phyloP scores from a whole-genome alignment of 1,140 invertebrate species.

The Aphidius ervi region DNA sequence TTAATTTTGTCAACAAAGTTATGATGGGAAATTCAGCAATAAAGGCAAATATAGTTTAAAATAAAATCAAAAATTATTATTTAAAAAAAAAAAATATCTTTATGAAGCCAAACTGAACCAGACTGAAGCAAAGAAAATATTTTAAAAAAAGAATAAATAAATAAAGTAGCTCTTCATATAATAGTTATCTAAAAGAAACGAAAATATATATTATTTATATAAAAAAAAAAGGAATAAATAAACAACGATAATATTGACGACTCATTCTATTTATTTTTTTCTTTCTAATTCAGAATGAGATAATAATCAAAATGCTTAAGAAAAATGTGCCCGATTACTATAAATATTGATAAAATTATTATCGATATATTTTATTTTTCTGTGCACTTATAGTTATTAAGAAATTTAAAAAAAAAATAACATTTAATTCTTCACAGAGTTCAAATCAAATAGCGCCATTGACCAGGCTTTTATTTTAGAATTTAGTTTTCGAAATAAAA shows the following conservation, averaged over 20 bases:
- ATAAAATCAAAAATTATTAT: background rate
- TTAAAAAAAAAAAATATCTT: background rate
- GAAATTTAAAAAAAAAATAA: background rate
- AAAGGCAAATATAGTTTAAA: slow-evolving; percentile 57
- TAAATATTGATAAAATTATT: too few species aligned
- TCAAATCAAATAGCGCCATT: background rate
- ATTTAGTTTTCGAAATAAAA: slow-evolving; percentile 1
- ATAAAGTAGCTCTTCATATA: too few species aligned
- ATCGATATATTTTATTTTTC: background rate
- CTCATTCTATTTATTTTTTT: background rate
- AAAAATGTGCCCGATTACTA: slow-evolving; percentile 2
- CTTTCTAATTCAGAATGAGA: background rate
- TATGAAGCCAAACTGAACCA: background rate
- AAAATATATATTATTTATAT: too few species aligned
- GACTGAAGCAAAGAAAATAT: background rate
- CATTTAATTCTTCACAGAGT: background rate
- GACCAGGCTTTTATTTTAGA: background rate
- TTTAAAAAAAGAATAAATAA: background rate
- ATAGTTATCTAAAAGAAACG: too few species aligned
- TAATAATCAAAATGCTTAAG: slow-evolving; percentile 5
- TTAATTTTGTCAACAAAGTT: slow-evolving; percentile 93
- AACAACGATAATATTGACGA: background rate
- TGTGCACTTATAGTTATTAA: background rate
- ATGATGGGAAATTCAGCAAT: slow-evolving; percentile 59
- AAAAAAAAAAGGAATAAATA: background rate